Evolutionary conservation across 2,113 vertebrate species (phyloP).

Genomic region (Verasper variegatus): DNA sequence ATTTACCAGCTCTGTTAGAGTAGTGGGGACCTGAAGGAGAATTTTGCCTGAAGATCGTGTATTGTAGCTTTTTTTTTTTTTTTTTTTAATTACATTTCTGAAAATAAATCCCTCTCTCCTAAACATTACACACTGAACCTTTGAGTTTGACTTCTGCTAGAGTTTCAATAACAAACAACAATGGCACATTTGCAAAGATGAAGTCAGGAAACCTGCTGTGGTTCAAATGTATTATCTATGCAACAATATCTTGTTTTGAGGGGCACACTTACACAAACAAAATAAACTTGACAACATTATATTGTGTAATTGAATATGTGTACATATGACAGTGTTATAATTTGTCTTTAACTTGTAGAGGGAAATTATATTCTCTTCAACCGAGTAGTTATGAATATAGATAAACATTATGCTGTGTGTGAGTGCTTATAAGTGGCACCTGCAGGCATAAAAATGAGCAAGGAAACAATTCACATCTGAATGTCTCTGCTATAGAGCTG

Average conservation of each 20-base stretch:
- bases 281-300: not conserved
- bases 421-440: constrained; percentile 22
- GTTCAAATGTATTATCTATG: too few species aligned
- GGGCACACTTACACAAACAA: not conserved
- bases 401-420: constrained; percentile 25
- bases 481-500: constrained; percentile 21
- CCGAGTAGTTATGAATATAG: constrained; percentile 6
- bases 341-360: not conserved
- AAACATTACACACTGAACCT: too few species aligned
- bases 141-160: too few species aligned
- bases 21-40: too few species aligned
- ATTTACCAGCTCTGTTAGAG: too few species aligned
- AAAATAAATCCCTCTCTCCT: too few species aligned
- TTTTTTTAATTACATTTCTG: too few species aligned
- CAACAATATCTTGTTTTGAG: not conserved
- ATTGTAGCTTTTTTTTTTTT: too few species aligned
- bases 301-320: not conserved
- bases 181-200: too few species aligned
- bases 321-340: not conserved
- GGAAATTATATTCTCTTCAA: not conserved
- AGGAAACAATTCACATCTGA: constrained; percentile 23
- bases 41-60: too few species aligned
- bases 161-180: too few species aligned
- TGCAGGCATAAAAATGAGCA: constrained; percentile 38
- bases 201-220: too few species aligned